Conservation (phyloP, 2,797 vertebrate genomes). For the Eospalax fontanierii region DNA sequence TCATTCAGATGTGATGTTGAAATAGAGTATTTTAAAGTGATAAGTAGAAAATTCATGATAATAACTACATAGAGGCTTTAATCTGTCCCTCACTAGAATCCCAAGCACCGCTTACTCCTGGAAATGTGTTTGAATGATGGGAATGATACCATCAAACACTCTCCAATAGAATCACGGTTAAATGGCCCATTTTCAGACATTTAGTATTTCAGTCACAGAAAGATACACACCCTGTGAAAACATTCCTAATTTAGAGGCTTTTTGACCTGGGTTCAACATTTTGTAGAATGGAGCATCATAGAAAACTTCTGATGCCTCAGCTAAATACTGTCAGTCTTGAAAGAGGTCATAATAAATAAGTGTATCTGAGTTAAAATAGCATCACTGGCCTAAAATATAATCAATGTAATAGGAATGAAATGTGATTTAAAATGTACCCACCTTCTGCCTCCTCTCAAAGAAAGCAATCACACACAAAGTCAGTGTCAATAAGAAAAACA, state of each 20-base stretch:
- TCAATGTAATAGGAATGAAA: constrained; percentile 19
- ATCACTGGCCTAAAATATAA: constrained; percentile 29
- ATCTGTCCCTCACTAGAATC: neutral
- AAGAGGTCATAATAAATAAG: neutral
- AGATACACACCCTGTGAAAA: constrained; percentile 32
- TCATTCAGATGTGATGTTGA: neutral
- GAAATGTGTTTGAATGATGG: neutral
- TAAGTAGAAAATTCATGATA: neutral
- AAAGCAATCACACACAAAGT: constrained; percentile 53
- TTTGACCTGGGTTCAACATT: constrained; percentile 7
- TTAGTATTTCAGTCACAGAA: constrained; percentile 58
- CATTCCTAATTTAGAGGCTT: neutral
- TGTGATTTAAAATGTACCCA: constrained; percentile 49
- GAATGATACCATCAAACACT: neutral
- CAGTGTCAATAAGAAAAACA: constrained; percentile 32
- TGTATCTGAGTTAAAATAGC: neutral
- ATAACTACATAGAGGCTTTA: neutral
- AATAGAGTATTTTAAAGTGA: neutral
- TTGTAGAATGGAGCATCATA: neutral
- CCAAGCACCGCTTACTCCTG: constrained; percentile 11
- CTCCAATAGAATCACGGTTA: neutral
- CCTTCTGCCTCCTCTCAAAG: constrained; percentile 9
- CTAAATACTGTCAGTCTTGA: constrained; percentile 36
- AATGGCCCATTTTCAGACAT: constrained; percentile 34
- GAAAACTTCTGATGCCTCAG: constrained; percentile 23